Conservation (phyloP, 2,113 vertebrate species). For the Gracilinanus agilis region DNA sequence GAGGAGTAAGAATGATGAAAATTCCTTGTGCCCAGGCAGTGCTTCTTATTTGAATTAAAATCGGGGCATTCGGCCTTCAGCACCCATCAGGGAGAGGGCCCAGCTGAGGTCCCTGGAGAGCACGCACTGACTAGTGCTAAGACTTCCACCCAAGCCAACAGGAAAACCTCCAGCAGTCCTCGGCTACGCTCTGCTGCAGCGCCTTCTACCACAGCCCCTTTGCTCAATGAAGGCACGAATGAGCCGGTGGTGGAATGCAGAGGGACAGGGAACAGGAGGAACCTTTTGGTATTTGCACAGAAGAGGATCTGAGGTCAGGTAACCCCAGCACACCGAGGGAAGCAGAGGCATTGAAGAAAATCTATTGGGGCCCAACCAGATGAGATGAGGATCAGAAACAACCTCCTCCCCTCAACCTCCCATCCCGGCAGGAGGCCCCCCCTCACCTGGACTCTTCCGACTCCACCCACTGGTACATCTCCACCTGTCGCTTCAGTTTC, state of each 20-base stretch:
- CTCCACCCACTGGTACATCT: slow-evolving; percentile 99
- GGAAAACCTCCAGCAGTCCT: not conserved
- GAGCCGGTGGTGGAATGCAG: not conserved
- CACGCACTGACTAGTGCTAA: not conserved
- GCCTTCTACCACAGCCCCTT: not conserved
- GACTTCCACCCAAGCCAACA: not conserved
- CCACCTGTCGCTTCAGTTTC: slow-evolving; percentile 94
- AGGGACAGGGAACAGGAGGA: not conserved
- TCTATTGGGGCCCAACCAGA: rapidly evolving
- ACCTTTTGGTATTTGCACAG: not conserved
- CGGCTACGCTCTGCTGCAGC: not conserved
- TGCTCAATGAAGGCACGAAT: not conserved
- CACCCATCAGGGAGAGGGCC: no score
- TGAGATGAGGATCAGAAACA: not conserved
- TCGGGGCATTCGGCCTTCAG: no score
- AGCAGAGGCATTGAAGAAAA: not conserved
- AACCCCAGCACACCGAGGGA: not conserved
- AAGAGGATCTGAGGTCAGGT: not conserved
- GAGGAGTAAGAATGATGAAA: not conserved
- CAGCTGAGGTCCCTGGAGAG: not conserved
- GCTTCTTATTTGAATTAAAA: not conserved
- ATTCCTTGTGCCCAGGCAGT: not conserved
- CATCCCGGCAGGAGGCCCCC: not conserved
- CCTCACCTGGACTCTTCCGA: slow-evolving; percentile 92
- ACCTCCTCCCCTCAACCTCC: not conserved